These are phyloP conservation scores for Masticophis lateralis DNA, from an alignment of 2,797 vertebrate genomes.

Conservation along the genomic window DNA sequence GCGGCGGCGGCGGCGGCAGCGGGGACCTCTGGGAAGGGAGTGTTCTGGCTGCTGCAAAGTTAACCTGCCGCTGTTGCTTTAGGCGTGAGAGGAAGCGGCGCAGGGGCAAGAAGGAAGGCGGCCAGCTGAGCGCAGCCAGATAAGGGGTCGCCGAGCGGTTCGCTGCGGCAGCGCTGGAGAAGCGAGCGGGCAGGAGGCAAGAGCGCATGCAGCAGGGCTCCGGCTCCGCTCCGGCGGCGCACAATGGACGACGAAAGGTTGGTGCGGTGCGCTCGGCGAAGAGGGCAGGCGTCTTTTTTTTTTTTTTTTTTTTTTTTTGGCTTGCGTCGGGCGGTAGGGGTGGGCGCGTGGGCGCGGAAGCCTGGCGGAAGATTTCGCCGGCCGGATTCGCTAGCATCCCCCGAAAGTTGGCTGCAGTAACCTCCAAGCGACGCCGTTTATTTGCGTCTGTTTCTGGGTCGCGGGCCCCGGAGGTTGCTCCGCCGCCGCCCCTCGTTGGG, in stretches of 20 bases:
- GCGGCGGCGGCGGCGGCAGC: constrained; percentile 64
- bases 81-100: constrained; percentile 46
- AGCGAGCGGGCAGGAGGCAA: constrained; percentile 14
- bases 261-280: constrained; percentile 29
- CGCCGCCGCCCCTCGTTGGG: neutral
- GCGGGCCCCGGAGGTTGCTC: neutral
- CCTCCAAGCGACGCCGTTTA: neutral
- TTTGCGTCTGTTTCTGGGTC: neutral
- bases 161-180: neutral
- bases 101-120: constrained; percentile 42
- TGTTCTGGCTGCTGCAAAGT: constrained; percentile 43
- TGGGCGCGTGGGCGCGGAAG: neutral
- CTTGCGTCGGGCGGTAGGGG: constrained; percentile 18
- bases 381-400: neutral
- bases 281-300: constrained; percentile 20
- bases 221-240: constrained; percentile 50
- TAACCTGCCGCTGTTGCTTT: constrained; percentile 46
- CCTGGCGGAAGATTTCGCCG: neutral
- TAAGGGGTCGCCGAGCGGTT: constrained; percentile 53
- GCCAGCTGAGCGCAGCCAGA: constrained; percentile 61
- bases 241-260: constrained; percentile 75
- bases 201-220: constrained; percentile 46
- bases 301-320: neutral
- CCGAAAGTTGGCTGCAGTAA: constrained; percentile 6
- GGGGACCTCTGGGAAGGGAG: constrained; percentile 70